Conservation (phyloP, 2,113 vertebrate genomes). For the Hiodon alosoides region DNA sequence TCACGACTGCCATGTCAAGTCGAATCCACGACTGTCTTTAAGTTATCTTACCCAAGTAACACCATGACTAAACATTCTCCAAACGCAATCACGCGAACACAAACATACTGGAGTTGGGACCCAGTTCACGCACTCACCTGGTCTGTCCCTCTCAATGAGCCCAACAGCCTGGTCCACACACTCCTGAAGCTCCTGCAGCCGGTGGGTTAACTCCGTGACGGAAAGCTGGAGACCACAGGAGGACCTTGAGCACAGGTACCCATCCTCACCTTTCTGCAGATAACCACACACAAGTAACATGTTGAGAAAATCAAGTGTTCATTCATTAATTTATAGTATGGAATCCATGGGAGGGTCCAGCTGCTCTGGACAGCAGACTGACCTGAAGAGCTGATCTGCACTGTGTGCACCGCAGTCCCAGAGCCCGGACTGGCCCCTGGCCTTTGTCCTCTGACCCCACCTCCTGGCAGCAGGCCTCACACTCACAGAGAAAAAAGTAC, state of each 20-base stretch:
- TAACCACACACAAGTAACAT: conserved; percentile 4
- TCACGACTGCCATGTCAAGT: no score
- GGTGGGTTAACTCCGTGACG: conserved; percentile 36
- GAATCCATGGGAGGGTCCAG: no score
- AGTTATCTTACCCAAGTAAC: neutral
- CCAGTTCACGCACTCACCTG: conserved; percentile 40
- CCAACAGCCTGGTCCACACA: conserved; percentile 44
- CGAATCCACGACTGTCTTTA: no score
- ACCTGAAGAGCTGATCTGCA: conserved; percentile 46
- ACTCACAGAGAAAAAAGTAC: conserved; percentile 85
- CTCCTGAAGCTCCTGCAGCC: conserved; percentile 41
- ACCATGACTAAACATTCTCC: neutral
- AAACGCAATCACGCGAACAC: neutral
- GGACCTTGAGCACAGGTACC: conserved; percentile 40
- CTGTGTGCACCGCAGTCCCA: conserved; percentile 63
- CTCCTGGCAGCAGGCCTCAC: conserved; percentile 66
- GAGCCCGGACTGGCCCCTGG: neutral
- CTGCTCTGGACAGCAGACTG: neutral
- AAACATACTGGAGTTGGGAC: neutral
- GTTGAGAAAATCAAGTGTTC: neutral
- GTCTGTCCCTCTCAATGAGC: conserved; percentile 51
- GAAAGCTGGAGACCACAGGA: conserved; percentile 42
- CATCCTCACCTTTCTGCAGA: conserved; percentile 30
- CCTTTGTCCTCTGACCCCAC: conserved; percentile 12
- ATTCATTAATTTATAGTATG: neutral